A percentile compares a stretch with the other conserved stretches of the same genome.
These are phyloP conservation scores for Orchestes rusci DNA, from an alignment of 2,888 invertebrate genomes.

Conservation along the genomic window DNA sequence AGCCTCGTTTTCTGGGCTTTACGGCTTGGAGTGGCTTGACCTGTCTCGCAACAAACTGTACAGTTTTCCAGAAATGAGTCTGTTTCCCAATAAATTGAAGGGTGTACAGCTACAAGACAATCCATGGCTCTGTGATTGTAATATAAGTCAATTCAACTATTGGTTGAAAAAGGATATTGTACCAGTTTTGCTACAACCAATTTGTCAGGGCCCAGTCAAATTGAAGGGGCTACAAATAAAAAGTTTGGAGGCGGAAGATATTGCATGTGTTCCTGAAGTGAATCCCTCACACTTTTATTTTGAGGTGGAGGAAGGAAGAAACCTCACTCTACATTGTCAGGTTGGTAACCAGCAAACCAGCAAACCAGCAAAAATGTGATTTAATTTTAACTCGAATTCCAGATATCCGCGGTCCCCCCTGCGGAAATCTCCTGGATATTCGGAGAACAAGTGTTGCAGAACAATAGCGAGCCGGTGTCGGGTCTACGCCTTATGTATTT, in stretches of 20 bases:
- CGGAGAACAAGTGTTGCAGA: conserved; percentile 70
- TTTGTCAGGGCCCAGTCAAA: conserved; percentile 64
- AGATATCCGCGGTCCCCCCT: conserved; percentile 69
- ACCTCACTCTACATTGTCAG: conserved; percentile 71
- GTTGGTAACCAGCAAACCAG: no score
- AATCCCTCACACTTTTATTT: conserved; percentile 65
- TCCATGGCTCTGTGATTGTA: conserved; percentile 85
- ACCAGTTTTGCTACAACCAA: conserved; percentile 70
- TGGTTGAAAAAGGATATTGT: conserved; percentile 48
- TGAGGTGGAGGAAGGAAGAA: conserved; percentile 72
- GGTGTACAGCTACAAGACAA: conserved; percentile 79
- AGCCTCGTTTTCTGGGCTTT: conserved; percentile 74
- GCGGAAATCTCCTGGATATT: conserved; percentile 77
- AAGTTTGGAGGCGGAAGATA: conserved; percentile 57
- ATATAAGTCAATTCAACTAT: conserved; percentile 64
- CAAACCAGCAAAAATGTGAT: no score
- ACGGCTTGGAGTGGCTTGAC: conserved; percentile 76
- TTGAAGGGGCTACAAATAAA: conserved; percentile 62
- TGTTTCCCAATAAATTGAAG: conserved; percentile 68
- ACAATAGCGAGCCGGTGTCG: conserved; percentile 51
- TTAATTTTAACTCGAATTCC: no score
- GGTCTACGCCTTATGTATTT: conserved; percentile 62
- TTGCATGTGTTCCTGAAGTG: conserved; percentile 75
- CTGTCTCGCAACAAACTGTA: conserved; percentile 75
- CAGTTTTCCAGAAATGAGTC: conserved; percentile 57